These are phyloP conservation scores for Plecturocebus donacophilus DNA, from an alignment of 2,113 vertebrate species.

Conservation along the genomic window DNA sequence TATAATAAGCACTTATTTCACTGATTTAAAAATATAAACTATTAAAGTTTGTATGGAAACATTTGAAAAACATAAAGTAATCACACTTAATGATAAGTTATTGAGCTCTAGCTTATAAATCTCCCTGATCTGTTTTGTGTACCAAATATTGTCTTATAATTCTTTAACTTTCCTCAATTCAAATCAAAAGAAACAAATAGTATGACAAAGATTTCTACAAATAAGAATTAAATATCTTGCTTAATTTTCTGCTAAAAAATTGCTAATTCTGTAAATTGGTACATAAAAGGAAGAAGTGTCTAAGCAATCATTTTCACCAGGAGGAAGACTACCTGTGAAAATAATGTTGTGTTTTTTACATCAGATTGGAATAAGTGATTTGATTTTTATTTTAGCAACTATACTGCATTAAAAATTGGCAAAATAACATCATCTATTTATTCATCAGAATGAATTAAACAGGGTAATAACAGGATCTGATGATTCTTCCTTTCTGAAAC, in stretches of 20 bases:
- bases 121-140: background rate
- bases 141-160: background rate
- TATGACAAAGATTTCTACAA: background rate
- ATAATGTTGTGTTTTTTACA: conserved; percentile 53
- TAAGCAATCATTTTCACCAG: background rate
- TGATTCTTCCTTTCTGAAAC: background rate
- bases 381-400: conserved; percentile 30
- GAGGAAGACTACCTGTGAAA: conserved; percentile 34
- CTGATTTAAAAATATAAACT: no score
- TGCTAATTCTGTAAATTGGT: background rate
- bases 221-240: background rate
- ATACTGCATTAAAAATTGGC: background rate
- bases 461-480: background rate
- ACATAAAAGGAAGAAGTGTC: background rate
- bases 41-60: no score
- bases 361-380: conserved; percentile 51
- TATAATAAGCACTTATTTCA: no score
- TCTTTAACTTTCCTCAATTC: background rate
- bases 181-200: background rate
- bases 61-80: no score
- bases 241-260: background rate
- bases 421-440: background rate
- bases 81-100: background rate
- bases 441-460: conserved; percentile 5
- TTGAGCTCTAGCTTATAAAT: background rate